These are phyloP conservation scores for Caenorhabditis afra DNA, from an alignment of 2,888 invertebrate genomes.

Conservation along the genomic window DNA sequence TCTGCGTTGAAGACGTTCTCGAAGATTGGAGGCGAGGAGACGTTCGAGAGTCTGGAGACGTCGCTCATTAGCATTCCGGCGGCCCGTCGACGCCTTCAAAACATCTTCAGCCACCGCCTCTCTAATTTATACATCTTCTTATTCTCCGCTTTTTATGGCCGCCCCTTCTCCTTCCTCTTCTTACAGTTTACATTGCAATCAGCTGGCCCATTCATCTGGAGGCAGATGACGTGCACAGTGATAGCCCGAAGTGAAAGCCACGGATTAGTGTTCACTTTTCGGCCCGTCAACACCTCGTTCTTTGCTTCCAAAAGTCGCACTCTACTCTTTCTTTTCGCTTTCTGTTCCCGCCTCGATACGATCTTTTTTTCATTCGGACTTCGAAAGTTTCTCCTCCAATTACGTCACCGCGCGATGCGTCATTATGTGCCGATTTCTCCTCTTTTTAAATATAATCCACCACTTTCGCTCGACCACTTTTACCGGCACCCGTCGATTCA, in stretches of 20 bases:
- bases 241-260: constrained; percentile 16
- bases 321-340: constrained; percentile 27
- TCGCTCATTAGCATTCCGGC: constrained; percentile 4
- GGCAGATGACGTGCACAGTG: constrained; percentile 20
- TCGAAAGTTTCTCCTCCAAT: constrained; percentile 45
- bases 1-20: neutral
- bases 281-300: constrained; percentile 16
- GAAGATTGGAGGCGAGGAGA: no score
- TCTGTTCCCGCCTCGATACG: constrained; percentile 40
- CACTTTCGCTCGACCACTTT: constrained; percentile 29
- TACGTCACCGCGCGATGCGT: constrained; percentile 47
- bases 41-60: no score
- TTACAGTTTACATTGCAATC: constrained; percentile 50
- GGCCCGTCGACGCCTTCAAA: neutral
- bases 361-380: constrained; percentile 33
- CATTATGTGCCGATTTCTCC: constrained; percentile 35
- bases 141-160: constrained; percentile 46
- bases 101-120: constrained; percentile 16
- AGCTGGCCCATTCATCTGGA: constrained; percentile 48
- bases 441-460: constrained; percentile 33
- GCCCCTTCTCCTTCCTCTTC: constrained; percentile 14
- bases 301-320: neutral
- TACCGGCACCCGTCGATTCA: constrained; percentile 22
- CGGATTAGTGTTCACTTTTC: constrained; percentile 45
- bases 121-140: constrained; percentile 59